Base-by-base conservation (phyloP, 2,888 invertebrate genomes). In the Archaeoteleia sp. region DNA sequence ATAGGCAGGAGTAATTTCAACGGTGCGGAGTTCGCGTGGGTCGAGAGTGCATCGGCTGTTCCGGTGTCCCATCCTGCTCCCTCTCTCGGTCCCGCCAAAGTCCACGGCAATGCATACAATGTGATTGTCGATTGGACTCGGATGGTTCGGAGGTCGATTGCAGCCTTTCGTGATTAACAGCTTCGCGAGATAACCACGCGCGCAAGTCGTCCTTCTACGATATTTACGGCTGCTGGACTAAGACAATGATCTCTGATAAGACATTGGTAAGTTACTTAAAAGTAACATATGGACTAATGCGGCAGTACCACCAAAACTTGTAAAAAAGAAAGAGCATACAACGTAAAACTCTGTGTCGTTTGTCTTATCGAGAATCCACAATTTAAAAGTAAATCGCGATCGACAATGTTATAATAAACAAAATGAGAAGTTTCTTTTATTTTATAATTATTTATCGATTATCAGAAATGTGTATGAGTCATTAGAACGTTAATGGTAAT, bases 41-140 rank as follows among this genome's bases (percentile, higher is more conserved):
- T 77, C 70, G 75, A 78, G 76, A 78, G 77, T 73, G 75, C 78
- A 75, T 71, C 74, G 74, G 74, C 74, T 74, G 72, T 73, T 76
- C 72, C 70, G 63, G 55, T 53, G 67, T 55, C 35, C 45, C 55
- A 35, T 42, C 46, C 49, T 37, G 49, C 32, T 37, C 23, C 13
- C 54, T 35, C 54, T 67, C 25, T 32, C 29, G 30, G 45, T 37
- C 43, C 48, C 45, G 23, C 51, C 30, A 48, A 9, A 34, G 39
- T 43, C 49, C 63, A 53, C 51, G 53, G 60, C 53, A 60, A 55
- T 67, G 61, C 55, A 69, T 67, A 74, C 73, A 73, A 75, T 76
- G 62, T 58, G 66, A 74, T 74, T 71, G 71, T 37, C 72, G 70
- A 75, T 74, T 72, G 72, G 73, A 69, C 65, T 48, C 53, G 37